Evolutionary conservation across 2,113 vertebrate species (phyloP).

Genomic region (Aramus guarauna): DNA sequence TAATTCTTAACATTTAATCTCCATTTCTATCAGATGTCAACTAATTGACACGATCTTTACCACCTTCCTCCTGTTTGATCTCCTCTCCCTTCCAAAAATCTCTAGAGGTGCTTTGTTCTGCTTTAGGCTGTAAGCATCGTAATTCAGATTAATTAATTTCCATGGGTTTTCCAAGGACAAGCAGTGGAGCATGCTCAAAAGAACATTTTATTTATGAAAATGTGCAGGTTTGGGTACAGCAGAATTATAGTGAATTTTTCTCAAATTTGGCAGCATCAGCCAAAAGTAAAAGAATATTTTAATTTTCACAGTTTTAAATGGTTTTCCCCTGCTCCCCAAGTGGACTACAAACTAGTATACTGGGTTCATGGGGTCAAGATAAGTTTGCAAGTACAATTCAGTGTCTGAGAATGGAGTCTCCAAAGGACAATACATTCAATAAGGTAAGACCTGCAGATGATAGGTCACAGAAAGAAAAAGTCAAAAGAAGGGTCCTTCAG

Average conservation of each 20-base stretch:
- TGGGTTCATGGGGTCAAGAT: accelerated
- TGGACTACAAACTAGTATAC: not conserved
- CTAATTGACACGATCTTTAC: not conserved
- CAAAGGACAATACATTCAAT: not conserved
- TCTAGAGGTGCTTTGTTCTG: not conserved
- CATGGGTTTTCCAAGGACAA: not conserved
- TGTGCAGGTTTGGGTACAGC: not conserved
- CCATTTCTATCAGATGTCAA: not conserved
- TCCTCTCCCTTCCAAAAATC: not conserved
- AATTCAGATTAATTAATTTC: not conserved
- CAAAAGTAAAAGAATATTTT: not conserved
- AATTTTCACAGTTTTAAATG: not conserved
- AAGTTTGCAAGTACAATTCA: not conserved
- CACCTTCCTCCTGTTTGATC: not conserved
- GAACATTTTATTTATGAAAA: not conserved
- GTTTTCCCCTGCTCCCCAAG: accelerated
- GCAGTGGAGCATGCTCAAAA: not conserved
- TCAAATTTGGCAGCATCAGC: not conserved
- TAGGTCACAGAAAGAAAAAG: not conserved
- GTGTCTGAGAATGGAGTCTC: not conserved
- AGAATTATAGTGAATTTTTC: not conserved
- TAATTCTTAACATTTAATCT: not conserved
- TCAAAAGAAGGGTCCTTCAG: not conserved
- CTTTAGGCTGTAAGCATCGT: not conserved
- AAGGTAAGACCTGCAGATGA: not conserved